phyloP scores from a whole-genome alignment of 1,140 invertebrate genomes.

The Drosophila asahinai region DNA sequence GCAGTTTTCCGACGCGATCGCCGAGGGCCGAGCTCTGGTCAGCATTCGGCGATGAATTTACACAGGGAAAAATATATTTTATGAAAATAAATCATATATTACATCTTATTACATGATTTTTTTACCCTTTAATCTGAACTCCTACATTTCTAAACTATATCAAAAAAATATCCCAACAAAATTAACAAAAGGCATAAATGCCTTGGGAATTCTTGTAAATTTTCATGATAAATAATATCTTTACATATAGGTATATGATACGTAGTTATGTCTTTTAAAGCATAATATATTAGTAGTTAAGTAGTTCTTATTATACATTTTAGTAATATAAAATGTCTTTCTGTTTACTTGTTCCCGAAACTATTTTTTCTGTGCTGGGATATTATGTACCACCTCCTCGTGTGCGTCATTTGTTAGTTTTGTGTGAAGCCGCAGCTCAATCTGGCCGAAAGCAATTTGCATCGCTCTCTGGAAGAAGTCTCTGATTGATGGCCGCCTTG shows the following conservation, averaged over 20 bases:
- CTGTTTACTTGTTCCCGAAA: neutral
- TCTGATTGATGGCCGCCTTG: slow-evolving; percentile 50
- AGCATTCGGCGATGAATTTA: slow-evolving; percentile 9
- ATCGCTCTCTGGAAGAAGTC: slow-evolving; percentile 33
- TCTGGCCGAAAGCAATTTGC: slow-evolving; percentile 59
- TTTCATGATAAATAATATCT: too few relatives aligned
- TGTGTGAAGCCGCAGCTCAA: slow-evolving; percentile 68
- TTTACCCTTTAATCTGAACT: too few relatives aligned
- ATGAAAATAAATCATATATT: neutral
- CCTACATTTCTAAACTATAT: neutral
- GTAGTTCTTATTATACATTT: too few relatives aligned
- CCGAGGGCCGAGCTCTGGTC: slow-evolving; percentile 19
- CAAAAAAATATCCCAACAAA: neutral
- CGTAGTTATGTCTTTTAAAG: too few relatives aligned
- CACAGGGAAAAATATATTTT: slow-evolving; percentile 11
- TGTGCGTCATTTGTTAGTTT: slow-evolving; percentile 74
- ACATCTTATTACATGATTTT: too few relatives aligned
- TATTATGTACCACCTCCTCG: slow-evolving; percentile 33
- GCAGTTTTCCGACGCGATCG: slow-evolving; percentile 32
- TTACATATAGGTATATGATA: too few relatives aligned
- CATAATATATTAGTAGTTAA: too few relatives aligned
- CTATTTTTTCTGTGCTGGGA: neutral
- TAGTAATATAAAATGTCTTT: neutral
- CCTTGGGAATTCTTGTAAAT: too few relatives aligned
- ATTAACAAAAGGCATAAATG: neutral